These are phyloP conservation scores for Eleginops maclovinus DNA, from an alignment of 2,113 vertebrate species.

Conservation along the genomic window DNA sequence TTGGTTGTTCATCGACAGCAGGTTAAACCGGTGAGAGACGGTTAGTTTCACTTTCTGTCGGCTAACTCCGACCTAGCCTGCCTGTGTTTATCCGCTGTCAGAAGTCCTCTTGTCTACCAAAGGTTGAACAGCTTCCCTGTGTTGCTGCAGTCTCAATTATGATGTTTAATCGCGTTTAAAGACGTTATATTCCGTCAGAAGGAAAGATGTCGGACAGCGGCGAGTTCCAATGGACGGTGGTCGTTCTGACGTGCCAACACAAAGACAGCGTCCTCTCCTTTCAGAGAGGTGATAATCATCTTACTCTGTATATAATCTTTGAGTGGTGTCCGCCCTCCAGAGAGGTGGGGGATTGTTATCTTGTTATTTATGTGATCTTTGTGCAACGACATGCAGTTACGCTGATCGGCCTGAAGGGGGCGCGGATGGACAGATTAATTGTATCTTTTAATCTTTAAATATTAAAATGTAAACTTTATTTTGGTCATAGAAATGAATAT, in stretches of 20 bases:
- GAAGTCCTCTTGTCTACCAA: neutral
- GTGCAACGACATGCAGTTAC: neutral
- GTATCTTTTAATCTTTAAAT: too few relatives aligned
- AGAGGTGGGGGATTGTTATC: neutral
- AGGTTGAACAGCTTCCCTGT: neutral
- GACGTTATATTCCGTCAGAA: too few relatives aligned
- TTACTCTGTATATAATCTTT: too few relatives aligned
- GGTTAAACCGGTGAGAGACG: too few relatives aligned
- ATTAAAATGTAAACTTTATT: too few relatives aligned
- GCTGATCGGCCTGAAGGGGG: neutral
- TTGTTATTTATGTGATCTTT: neutral
- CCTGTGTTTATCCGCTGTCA: neutral
- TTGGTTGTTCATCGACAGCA: too few relatives aligned
- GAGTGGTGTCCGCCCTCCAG: too few relatives aligned
- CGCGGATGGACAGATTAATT: neutral
- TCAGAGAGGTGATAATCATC: constrained; percentile 85
- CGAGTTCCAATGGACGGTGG: constrained; percentile 84
- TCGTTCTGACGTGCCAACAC: constrained; percentile 90
- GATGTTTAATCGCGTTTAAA: neutral
- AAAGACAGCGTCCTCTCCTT: constrained; percentile 88
- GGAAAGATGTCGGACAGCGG: constrained; percentile 33
- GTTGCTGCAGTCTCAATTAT: accelerated
- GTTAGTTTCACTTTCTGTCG: too few relatives aligned
- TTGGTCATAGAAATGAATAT: too few relatives aligned
- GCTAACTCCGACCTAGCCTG: neutral